These are phyloP conservation scores for Amitus sp. DNA, from an alignment of 2,888 invertebrate genomes.

Conservation along the genomic window DNA sequence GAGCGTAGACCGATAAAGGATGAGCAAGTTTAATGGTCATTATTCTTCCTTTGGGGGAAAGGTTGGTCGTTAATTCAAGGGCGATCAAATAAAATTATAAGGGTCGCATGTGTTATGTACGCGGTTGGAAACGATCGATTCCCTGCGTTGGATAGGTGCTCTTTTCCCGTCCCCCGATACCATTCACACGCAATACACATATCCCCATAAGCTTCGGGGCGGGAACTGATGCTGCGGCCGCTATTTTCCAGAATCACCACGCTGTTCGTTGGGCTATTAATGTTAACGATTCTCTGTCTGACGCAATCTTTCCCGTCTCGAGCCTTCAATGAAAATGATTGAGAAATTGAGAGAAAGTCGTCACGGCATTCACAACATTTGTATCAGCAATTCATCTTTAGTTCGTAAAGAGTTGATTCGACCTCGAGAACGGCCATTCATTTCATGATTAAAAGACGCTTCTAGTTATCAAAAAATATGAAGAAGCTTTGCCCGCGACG, in stretches of 20 bases:
- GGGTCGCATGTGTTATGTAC: slow-evolving; percentile 37
- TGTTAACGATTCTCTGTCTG: slow-evolving; percentile 51
- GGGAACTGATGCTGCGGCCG: slow-evolving; percentile 20
- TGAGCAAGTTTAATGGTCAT: slow-evolving; percentile 36
- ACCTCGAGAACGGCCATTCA: too few species aligned
- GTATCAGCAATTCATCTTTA: too few species aligned
- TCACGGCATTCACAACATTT: too few species aligned
- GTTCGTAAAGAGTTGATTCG: too few species aligned
- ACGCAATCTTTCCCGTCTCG: too few species aligned
- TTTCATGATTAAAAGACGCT: too few species aligned
- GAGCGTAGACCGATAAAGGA: slow-evolving; percentile 19
- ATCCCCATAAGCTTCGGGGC: slow-evolving; percentile 25
- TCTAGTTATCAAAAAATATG: slow-evolving; percentile 3
- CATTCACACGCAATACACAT: slow-evolving; percentile 29
- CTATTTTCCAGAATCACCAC: slow-evolving; percentile 38
- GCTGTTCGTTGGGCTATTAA: slow-evolving; percentile 51
- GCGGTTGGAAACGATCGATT: slow-evolving; percentile 38
- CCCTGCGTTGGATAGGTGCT: slow-evolving; percentile 31
- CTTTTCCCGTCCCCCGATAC: slow-evolving; percentile 29
- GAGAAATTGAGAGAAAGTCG: too few species aligned
- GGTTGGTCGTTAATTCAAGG: slow-evolving; percentile 41
- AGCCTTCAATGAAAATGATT: too few species aligned
- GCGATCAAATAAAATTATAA: slow-evolving; percentile 45
- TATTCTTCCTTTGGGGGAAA: slow-evolving; percentile 34
- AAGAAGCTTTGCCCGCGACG: neutral